Evolutionary conservation across 2,888 invertebrate species (phyloP).

Genomic region (Cantharis rustica): DNA sequence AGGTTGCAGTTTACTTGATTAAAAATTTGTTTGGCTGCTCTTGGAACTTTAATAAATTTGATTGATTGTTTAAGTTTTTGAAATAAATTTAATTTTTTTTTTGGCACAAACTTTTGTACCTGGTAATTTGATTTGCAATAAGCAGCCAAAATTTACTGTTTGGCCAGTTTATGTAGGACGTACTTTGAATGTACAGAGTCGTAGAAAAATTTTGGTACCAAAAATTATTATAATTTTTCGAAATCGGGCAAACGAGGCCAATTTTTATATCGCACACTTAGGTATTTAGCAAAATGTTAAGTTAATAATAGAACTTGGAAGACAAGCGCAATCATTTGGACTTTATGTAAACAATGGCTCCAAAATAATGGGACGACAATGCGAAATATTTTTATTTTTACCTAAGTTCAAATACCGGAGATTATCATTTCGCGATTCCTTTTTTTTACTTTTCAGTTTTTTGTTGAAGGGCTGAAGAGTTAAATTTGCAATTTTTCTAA

Average conservation of each 20-base stretch:
- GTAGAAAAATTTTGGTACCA: not conserved
- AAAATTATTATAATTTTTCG: not conserved
- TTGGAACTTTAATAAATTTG: not conserved
- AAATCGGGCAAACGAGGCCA: not conserved
- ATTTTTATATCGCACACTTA: not conserved
- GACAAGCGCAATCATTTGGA: not conserved
- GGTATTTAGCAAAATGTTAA: not conserved
- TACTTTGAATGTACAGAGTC: not conserved
- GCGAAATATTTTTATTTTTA: not conserved
- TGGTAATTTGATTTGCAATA: not conserved
- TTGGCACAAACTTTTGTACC: not conserved
- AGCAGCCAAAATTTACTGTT: not conserved
- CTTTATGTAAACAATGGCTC: not conserved
- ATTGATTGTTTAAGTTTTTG: not conserved
- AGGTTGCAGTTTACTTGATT: not conserved
- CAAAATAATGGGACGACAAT: not conserved
- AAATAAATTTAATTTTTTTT: not conserved
- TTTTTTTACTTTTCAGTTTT: not conserved
- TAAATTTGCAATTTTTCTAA: not conserved
- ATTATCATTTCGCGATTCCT: not conserved
- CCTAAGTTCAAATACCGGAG: not conserved
- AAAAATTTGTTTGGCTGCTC: not conserved
- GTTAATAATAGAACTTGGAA: not conserved
- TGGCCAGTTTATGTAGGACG: not conserved
- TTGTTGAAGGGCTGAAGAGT: not conserved